These are phyloP conservation scores for Falco berigora DNA, from an alignment of 2,797 vertebrate genomes.

Conservation along the genomic window DNA sequence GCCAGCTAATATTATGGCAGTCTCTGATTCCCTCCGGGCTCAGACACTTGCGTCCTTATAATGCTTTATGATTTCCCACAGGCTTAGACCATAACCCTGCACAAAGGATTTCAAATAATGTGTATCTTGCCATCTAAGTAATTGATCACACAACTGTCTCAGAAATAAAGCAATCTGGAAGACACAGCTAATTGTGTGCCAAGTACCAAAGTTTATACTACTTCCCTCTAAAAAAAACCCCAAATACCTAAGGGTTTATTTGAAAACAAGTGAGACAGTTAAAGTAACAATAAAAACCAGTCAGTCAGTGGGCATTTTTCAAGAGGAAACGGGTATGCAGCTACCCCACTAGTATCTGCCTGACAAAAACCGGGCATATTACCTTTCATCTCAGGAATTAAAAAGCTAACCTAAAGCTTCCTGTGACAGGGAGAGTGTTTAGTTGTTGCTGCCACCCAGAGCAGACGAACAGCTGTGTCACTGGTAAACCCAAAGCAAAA, in stretches of 20 bases:
- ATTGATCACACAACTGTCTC: not conserved
- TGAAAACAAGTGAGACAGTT: not conserved
- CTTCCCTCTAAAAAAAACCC: not conserved
- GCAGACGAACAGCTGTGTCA: not conserved
- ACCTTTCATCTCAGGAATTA: not conserved
- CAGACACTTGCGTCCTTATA: not conserved
- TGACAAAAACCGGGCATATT: not conserved
- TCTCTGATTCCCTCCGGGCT: not conserved
- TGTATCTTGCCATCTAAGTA: not conserved
- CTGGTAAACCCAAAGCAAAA: not conserved
- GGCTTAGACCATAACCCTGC: not conserved
- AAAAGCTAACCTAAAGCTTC: not conserved
- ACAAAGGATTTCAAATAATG: not conserved
- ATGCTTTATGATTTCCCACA: not conserved
- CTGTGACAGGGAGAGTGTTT: not conserved
- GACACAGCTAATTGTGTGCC: not conserved
- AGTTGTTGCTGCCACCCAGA: not conserved
- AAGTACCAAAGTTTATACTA: not conserved
- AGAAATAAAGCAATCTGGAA: not conserved
- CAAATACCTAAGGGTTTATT: not conserved
- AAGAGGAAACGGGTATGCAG: not conserved
- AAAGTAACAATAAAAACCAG: not conserved
- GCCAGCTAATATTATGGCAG: not conserved
- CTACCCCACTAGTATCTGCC: not conserved
- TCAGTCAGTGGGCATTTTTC: not conserved